These are phyloP conservation scores for Sphaerophoria rueppellii DNA, from an alignment of 2,888 invertebrate species.

Conservation along the genomic window DNA sequence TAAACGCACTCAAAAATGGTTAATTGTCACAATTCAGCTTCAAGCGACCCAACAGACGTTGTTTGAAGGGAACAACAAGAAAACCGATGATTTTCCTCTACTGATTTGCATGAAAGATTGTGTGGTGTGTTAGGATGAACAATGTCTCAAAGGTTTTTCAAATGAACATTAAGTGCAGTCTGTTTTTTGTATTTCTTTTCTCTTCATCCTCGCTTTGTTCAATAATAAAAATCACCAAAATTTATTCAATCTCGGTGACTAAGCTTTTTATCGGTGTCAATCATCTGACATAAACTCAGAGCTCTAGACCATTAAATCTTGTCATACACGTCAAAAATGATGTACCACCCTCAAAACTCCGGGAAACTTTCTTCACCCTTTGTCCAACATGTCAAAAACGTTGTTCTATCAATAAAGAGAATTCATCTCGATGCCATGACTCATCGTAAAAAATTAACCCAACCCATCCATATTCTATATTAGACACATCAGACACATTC, in stretches of 20 bases:
- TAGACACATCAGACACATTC: constrained; percentile 10
- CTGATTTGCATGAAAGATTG: no score
- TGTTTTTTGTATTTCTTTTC: no score
- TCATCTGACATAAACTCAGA: neutral
- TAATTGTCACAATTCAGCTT: no score
- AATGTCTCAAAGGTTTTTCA: no score
- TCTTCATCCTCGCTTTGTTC: no score
- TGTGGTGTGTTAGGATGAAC: no score
- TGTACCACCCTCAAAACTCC: constrained; percentile 5
- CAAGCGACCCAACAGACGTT: no score
- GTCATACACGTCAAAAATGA: constrained; percentile 55
- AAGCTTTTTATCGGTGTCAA: constrained; percentile 46
- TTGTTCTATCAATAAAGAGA: constrained; percentile 28
- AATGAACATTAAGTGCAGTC: no score
- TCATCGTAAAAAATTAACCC: constrained; percentile 45
- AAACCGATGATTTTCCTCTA: no score
- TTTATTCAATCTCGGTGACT: constrained; percentile 58
- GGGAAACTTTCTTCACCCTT: neutral
- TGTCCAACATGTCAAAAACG: neutral
- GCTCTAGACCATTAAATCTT: constrained; percentile 26
- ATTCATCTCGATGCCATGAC: constrained; percentile 55
- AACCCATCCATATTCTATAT: neutral
- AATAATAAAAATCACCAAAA: constrained; percentile 8
- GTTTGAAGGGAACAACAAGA: no score
- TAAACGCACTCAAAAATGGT: no score